Conservation (phyloP, 2,113 vertebrate genomes). For the Myotis lucifugus region DNA sequence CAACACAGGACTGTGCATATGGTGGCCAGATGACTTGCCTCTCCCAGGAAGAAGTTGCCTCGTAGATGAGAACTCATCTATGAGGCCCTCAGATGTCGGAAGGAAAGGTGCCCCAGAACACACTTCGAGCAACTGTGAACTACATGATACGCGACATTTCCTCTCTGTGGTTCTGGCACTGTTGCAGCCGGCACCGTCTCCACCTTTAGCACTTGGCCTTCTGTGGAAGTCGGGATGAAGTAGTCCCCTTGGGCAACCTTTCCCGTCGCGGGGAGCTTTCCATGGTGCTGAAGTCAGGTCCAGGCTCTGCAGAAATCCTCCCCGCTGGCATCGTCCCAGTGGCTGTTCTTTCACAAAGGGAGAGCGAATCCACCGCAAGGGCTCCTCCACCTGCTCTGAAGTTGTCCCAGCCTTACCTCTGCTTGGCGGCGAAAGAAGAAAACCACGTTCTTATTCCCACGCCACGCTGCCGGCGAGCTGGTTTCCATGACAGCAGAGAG, state of each 20-base stretch:
- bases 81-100: neutral
- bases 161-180: neutral
- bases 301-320: neutral
- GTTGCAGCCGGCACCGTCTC: neutral
- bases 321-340: neutral
- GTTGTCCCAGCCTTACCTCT: neutral
- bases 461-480: neutral
- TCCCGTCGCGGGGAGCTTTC: neutral
- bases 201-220: neutral
- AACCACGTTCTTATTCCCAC: neutral
- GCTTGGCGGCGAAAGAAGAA: neutral
- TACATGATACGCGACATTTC: neutral
- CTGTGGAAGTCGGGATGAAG: neutral
- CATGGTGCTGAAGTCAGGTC: conserved; percentile 55
- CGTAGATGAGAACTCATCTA: neutral
- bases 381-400: neutral
- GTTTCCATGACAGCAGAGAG: conserved; percentile 77
- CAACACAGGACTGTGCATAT: neutral
- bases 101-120: neutral
- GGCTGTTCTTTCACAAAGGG: neutral
- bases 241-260: neutral
- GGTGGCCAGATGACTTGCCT: neutral
- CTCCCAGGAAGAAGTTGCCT: neutral
- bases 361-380: neutral
- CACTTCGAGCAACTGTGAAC: neutral